phyloP scores from a whole-genome alignment of 2,113 vertebrate genomes.

The Pardalotus punctatus region DNA sequence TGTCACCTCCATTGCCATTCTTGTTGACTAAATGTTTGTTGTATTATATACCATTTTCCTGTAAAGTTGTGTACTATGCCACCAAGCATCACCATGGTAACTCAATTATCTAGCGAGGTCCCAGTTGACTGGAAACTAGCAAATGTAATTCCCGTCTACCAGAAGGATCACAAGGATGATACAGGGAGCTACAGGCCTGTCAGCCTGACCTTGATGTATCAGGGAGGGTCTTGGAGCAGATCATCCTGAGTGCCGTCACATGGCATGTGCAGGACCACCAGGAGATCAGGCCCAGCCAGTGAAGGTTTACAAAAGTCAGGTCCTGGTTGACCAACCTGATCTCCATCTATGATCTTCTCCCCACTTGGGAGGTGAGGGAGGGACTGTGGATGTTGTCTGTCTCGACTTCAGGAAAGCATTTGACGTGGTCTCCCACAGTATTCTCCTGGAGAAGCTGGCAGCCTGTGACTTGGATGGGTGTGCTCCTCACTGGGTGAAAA shows the following conservation, averaged over 20 bases:
- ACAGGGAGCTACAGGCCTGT: neutral
- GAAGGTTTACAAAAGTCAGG: neutral
- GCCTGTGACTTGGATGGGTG: neutral
- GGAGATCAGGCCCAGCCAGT: neutral
- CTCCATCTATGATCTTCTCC: neutral
- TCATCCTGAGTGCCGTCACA: accelerated
- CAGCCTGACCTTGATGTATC: neutral
- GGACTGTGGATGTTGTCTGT: neutral
- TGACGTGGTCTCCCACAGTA: neutral
- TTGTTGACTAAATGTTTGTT: neutral
- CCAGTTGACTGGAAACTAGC: neutral
- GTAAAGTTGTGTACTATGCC: neutral
- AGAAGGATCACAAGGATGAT: neutral
- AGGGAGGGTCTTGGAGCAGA: neutral
- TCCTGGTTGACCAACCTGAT: neutral
- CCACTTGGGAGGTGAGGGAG: neutral
- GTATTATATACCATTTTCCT: neutral
- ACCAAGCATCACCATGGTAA: neutral
- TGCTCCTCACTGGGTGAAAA: neutral
- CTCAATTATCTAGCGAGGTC: neutral
- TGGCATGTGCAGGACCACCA: neutral
- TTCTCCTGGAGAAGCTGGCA: neutral
- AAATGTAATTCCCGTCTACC: neutral
- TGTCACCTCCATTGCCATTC: neutral
- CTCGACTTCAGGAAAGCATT: neutral